Evolutionary conservation across 2,113 vertebrate species (phyloP), one percentile per base, ranked within the genome.

Genomic region (Mesocricetus auratus): DNA sequence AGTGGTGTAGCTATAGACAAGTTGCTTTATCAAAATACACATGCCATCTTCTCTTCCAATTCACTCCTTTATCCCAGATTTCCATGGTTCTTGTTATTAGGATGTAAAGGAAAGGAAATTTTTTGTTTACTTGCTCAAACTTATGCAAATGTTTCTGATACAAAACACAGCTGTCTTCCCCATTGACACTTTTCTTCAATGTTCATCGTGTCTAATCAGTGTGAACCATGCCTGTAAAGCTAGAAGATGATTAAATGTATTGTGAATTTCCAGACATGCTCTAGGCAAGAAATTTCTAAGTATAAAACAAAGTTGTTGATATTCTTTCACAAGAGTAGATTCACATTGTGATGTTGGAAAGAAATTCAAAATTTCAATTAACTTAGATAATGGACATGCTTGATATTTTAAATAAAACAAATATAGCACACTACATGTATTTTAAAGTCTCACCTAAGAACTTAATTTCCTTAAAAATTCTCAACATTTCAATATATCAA

Each of bases 381-480:
- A 73, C 36, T 94, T 68, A 94, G 13, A 36, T 86, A 94, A 89
- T 0, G 89, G 45, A 89, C 6, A 74, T 22, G 5, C 6, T 45
- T 85, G 56, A n/a, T 66, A 85, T 71, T 82, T 86, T 68, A 86
- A 97, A 47, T 39, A 24, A 90, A 95, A 83, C 47, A 83, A 86
- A 26, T 56, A 60, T 22, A 7, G 3, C 5, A 89, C 33, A 71
- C 64, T 68, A 31, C 58, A 75, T 47, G 15, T 26, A 79, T 53
- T 86, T 89, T 58, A 93, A 90, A 50, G n/a, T 21, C 33, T 86
- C 33, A 91, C 68, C 16, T 89, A 13, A 94, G 6, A 92, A 93
- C 50, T 78, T 53, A 53, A 33, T 89, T 95, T 91, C 66, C 13
- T 31, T 7, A n/a, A 5, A 77, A 92, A 60, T 29, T 68, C 36